Evolutionary conservation across 2,113 vertebrate genomes (phyloP).

Genomic region (Podiceps cristatus): DNA sequence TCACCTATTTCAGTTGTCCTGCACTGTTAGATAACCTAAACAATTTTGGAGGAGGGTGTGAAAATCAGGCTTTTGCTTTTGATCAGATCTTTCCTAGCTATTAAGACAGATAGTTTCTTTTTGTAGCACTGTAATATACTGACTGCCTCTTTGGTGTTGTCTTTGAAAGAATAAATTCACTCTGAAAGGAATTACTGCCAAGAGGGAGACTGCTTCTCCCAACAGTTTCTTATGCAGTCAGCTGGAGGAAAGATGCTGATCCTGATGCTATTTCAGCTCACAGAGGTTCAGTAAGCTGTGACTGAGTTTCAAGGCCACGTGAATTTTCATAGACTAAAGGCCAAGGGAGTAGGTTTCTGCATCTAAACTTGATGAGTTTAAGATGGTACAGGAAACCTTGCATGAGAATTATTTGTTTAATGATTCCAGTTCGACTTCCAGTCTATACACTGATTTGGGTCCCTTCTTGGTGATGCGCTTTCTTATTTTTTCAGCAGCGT

Average conservation of each 20-base stretch:
- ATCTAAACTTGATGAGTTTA: neutral
- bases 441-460: neutral
- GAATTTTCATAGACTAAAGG: neutral
- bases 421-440: neutral
- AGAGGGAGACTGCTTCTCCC: neutral
- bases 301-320: rapidly evolving
- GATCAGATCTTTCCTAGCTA: neutral
- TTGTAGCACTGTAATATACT: neutral
- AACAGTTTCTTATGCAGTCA: neutral
- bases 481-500: neutral
- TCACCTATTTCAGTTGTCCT: neutral
- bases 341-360: neutral
- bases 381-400: neutral
- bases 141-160: neutral
- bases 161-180: neutral
- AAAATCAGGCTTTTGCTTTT: neutral
- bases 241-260: neutral
- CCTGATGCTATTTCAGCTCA: neutral
- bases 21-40: neutral
- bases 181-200: neutral
- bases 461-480: rapidly evolving
- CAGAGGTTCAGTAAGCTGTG: neutral
- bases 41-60: neutral
- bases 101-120: neutral
- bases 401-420: neutral